Percentiles rank a stretch among this genome's conserved stretches.
Evolutionary conservation across 2,797 vertebrate genomes (phyloP).

Genomic region (Onychomys leucogaster): DNA sequence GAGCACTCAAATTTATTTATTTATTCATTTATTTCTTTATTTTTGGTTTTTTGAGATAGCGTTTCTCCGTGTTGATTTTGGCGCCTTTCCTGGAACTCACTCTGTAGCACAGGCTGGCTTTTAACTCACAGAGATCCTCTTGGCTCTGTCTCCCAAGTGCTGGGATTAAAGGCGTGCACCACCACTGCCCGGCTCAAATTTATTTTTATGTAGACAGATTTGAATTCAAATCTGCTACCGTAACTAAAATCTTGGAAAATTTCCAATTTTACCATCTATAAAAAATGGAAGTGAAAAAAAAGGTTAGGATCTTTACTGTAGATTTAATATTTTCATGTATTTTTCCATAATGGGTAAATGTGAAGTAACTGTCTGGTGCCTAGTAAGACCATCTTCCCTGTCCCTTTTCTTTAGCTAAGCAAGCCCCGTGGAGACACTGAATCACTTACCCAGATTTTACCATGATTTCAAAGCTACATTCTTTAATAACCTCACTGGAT

Average conservation of each 20-base stretch:
- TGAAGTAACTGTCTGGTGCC: neutral
- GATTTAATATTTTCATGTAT: conserved; percentile 50
- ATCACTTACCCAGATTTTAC: conserved; percentile 67
- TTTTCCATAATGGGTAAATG: conserved; percentile 17
- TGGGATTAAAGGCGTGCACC: no score
- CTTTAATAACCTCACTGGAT: conserved; percentile 49
- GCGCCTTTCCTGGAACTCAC: no score
- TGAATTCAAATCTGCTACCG: conserved; percentile 12
- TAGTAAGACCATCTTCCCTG: conserved; percentile 6
- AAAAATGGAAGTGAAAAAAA: conserved; percentile 3
- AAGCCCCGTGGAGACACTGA: conserved; percentile 30
- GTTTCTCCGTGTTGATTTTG: no score
- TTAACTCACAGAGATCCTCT: no score
- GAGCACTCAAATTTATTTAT: neutral
- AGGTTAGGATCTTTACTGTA: neutral
- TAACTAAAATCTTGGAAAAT: conserved; percentile 11
- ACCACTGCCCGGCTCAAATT: no score
- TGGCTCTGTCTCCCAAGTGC: no score
- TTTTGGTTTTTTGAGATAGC: no score
- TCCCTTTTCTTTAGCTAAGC: neutral
- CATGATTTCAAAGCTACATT: conserved; percentile 42
- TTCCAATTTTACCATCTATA: conserved; percentile 8
- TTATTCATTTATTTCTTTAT: no score
- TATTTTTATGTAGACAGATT: neutral
- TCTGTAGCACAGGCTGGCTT: no score